A percentile compares a stretch with the other conserved stretches of the same genome.
Evolutionary conservation across 2,113 vertebrate species (phyloP).

Genomic region (Eudyptes chrysolophus): DNA sequence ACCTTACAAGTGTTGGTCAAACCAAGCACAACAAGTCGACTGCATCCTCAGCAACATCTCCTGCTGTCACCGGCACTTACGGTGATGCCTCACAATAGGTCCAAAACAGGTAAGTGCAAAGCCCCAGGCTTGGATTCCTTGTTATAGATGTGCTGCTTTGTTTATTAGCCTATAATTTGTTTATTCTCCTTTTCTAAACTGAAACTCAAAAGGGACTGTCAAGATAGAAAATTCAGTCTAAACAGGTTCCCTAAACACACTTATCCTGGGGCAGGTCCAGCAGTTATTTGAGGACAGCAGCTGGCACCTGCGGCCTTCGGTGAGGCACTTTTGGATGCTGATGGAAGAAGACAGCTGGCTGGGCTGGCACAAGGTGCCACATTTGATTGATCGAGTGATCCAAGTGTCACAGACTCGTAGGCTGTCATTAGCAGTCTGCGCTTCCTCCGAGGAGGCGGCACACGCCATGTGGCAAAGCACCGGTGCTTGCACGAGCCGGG

Average conservation of each 20-base stretch:
- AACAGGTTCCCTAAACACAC: not conserved
- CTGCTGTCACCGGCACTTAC: not conserved
- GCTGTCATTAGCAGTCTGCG: constrained; percentile 32
- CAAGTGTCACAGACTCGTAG: constrained; percentile 50
- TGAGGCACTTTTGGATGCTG: constrained; percentile 73
- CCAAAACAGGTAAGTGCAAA: not conserved
- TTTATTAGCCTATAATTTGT: constrained; percentile 58
- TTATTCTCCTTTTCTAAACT: constrained; percentile 55
- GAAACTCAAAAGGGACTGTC: constrained; percentile 23
- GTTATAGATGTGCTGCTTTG: not conserved
- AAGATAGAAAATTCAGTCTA: constrained; percentile 44
- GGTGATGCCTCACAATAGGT: not conserved
- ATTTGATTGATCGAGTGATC: constrained; percentile 75
- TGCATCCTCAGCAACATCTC: not conserved
- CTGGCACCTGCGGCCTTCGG: constrained; percentile 70
- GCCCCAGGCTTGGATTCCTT: not conserved
- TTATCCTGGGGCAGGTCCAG: constrained; percentile 61
- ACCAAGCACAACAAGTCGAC: not conserved
- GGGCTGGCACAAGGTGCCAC: constrained; percentile 75
- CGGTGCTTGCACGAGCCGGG: accelerated
- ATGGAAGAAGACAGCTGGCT: constrained; percentile 84
- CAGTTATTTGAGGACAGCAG: constrained; percentile 72
- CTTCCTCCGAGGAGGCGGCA: not conserved
- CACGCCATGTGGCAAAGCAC: not conserved
- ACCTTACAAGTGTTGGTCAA: not conserved